Conservation (phyloP, 2,113 vertebrate species). For the Apteryx mantelli region DNA sequence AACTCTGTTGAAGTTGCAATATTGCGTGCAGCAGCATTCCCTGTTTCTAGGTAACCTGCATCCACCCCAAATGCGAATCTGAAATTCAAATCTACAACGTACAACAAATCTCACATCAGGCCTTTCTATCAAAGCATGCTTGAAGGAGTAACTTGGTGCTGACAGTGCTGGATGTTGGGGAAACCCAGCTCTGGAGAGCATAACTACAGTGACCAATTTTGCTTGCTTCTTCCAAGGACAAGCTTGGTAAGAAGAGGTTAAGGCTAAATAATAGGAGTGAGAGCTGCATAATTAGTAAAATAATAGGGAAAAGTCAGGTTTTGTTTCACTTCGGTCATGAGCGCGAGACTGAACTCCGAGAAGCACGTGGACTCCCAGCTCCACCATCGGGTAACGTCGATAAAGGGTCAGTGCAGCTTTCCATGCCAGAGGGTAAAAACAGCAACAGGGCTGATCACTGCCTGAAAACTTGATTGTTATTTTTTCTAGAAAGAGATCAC, state of each 20-base stretch:
- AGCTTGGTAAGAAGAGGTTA: background rate
- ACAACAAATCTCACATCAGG: background rate
- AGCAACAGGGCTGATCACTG: background rate
- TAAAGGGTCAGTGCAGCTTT: background rate
- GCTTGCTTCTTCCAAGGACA: too few species aligned
- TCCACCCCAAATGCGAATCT: background rate
- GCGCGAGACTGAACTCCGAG: too few species aligned
- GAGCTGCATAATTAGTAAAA: background rate
- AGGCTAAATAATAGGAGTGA: background rate
- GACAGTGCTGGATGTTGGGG: background rate
- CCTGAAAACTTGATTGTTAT: too few species aligned
- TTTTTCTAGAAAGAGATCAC: too few species aligned
- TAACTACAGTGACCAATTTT: background rate
- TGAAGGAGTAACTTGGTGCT: background rate
- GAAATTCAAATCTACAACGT: background rate
- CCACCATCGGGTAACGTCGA: background rate
- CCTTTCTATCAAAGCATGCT: background rate
- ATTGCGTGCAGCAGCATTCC: background rate
- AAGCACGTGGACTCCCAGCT: too few species aligned
- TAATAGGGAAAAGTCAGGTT: background rate
- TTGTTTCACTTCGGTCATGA: too few species aligned
- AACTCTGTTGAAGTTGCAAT: background rate
- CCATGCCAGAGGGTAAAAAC: background rate
- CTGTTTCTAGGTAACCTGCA: background rate
- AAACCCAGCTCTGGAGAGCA: background rate